Base-by-base conservation (phyloP, 1,140 invertebrate genomes). In the Arctopsyche grandis region DNA sequence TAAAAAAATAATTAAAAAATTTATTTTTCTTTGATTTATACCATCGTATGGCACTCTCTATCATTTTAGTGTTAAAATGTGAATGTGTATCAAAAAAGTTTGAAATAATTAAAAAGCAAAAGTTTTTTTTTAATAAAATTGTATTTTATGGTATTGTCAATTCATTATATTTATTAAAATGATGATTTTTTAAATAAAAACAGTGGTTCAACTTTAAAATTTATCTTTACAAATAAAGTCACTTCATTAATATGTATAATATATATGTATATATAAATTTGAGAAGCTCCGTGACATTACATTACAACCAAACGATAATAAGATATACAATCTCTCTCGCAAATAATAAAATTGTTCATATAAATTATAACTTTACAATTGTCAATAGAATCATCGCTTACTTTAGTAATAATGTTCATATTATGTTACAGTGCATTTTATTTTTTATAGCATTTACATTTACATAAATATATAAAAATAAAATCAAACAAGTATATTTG, bases 401-500 rank as follows among this genome's bases (percentile, higher is more conserved):
- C 43, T 26, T 26, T 29, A 60, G 58, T 75, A 74, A 19, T n/a
- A 79, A 75, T 46, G 22, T 75, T 75, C 52, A 79, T 78, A 26
- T 58, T 79, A 58, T 76, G 75, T 48, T 82, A 82, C 81, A 82
- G 78, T 75, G 71, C 52, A 80, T 80, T 82, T 82, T 80, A 82
- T 71, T 82, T 82, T 79, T 82, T 80, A 82, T 80, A 82, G 56
- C 81, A 82, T 82, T 82, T 82, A 82, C 81, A 82, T 80, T 75
- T 71, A 82, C 81, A 82, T 82, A 82, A 82, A 82, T 79, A 80
- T 82, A 82, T 82, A 82, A 82, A 82, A 82, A 82, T 82, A 82
- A 82, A 82, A 82, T 82, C 71, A 80, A 78, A 82, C 81, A 79
- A 69, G 46, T 69, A 69, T 70, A 69, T 78, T 70, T 69, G 38